Conservation (phyloP, 2,888 invertebrate species). For the Laothoe populi region DNA sequence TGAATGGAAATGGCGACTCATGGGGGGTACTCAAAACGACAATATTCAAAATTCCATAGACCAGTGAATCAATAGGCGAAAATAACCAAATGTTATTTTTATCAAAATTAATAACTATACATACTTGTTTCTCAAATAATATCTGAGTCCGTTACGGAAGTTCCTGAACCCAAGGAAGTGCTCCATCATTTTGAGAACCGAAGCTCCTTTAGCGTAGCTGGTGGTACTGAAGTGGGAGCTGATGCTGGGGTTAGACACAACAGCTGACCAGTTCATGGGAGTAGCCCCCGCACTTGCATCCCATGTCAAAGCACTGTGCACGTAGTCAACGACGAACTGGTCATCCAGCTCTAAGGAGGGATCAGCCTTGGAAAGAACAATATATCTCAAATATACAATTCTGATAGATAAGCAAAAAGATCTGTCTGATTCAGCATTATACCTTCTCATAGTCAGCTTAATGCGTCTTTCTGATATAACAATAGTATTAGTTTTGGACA, state of each 20-base stretch:
- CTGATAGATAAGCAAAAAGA: no score
- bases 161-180: slow-evolving; percentile 83
- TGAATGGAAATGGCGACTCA: no score
- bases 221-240: slow-evolving; percentile 87
- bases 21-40: no score
- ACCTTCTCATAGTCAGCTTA: no score
- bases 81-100: no score
- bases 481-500: no score
- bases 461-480: no score
- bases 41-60: no score
- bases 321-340: slow-evolving; percentile 88
- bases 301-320: slow-evolving; percentile 86
- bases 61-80: no score
- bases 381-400: no score
- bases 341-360: slow-evolving; percentile 64
- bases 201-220: slow-evolving; percentile 88
- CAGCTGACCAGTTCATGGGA: slow-evolving; percentile 79
- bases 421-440: no score
- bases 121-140: slow-evolving; percentile 85
- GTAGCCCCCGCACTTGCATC: slow-evolving; percentile 79
- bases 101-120: slow-evolving; percentile 38
- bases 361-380: slow-evolving; percentile 58
- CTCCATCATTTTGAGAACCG: slow-evolving; percentile 87
- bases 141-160: slow-evolving; percentile 84
- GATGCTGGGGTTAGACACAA: slow-evolving; percentile 82